These are phyloP conservation scores for Campaea margaritaria DNA, from an alignment of 2,888 invertebrate species.

Conservation along the genomic window DNA sequence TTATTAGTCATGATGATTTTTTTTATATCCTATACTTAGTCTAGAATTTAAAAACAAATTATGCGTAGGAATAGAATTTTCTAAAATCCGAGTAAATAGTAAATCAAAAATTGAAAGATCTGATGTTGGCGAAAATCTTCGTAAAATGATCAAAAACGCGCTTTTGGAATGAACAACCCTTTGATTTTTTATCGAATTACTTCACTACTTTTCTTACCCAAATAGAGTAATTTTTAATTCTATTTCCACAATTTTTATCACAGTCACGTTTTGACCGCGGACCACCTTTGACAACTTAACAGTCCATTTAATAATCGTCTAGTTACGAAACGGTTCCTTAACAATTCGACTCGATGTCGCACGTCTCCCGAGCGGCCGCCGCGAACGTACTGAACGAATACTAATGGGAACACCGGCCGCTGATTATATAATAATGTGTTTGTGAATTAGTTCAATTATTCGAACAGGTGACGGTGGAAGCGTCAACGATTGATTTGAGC, in stretches of 20 bases:
- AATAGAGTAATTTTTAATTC: neutral
- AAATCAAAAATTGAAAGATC: too few relatives aligned
- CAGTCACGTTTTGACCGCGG: neutral
- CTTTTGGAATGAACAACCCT: too few relatives aligned
- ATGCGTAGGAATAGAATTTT: too few relatives aligned
- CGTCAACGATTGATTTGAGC: neutral
- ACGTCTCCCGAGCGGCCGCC: slow-evolving; percentile 25
- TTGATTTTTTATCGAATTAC: too few relatives aligned
- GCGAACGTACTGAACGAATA: slow-evolving; percentile 36
- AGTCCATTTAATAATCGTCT: slow-evolving; percentile 2
- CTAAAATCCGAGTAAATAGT: too few relatives aligned
- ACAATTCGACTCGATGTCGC: slow-evolving; percentile 16
- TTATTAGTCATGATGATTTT: too few relatives aligned
- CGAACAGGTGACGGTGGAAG: slow-evolving; percentile 11
- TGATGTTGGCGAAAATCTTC: too few relatives aligned
- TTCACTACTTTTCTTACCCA: too few relatives aligned
- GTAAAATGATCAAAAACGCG: too few relatives aligned
- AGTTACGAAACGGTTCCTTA: neutral
- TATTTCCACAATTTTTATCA: too few relatives aligned
- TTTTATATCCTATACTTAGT: too few relatives aligned
- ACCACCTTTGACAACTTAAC: slow-evolving; percentile 1
- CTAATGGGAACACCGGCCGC: slow-evolving; percentile 8
- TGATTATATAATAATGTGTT: slow-evolving; percentile 27
- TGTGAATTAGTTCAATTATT: slow-evolving; percentile 25
- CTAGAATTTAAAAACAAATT: too few relatives aligned